phyloP scores from a whole-genome alignment of 2,797 vertebrate species.

The Lophius americanus region DNA sequence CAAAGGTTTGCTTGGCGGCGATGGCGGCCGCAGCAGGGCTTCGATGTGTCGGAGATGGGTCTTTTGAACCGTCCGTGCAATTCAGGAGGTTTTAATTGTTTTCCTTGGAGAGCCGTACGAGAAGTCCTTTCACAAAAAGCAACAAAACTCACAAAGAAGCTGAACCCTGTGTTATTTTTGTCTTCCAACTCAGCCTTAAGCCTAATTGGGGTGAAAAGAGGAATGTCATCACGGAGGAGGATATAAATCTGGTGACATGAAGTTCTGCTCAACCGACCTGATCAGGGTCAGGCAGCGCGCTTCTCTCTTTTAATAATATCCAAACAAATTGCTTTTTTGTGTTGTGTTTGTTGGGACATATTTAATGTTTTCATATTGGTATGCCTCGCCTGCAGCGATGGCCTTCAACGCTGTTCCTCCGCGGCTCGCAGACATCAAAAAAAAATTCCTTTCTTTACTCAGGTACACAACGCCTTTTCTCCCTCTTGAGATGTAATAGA shows the following conservation, averaged over 20 bases:
- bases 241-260: constrained; percentile 17
- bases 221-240: constrained; percentile 26
- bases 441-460: constrained; percentile 61
- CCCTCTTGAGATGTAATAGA: constrained; percentile 54
- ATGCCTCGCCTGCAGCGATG: constrained; percentile 55
- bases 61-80: constrained; percentile 36
- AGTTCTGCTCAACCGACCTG: constrained; percentile 66
- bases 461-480: constrained; percentile 54
- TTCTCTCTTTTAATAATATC: constrained; percentile 55
- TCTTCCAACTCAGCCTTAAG: constrained; percentile 18
- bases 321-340: constrained; percentile 60
- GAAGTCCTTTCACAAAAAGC: constrained; percentile 26
- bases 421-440: constrained; percentile 62
- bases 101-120: constrained; percentile 10
- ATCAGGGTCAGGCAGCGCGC: constrained; percentile 42
- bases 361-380: constrained; percentile 68
- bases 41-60: constrained; percentile 29
- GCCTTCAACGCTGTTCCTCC: constrained; percentile 72
- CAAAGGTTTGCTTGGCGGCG: constrained; percentile 25
- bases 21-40: constrained; percentile 45
- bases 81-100: constrained; percentile 36
- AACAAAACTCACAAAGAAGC: constrained; percentile 6
- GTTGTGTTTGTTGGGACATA: constrained; percentile 53
- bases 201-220: constrained; percentile 42
- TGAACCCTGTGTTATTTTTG: not conserved